phyloP scores from a whole-genome alignment of 2,888 invertebrate species.

The Allolobophora icterica region DNA sequence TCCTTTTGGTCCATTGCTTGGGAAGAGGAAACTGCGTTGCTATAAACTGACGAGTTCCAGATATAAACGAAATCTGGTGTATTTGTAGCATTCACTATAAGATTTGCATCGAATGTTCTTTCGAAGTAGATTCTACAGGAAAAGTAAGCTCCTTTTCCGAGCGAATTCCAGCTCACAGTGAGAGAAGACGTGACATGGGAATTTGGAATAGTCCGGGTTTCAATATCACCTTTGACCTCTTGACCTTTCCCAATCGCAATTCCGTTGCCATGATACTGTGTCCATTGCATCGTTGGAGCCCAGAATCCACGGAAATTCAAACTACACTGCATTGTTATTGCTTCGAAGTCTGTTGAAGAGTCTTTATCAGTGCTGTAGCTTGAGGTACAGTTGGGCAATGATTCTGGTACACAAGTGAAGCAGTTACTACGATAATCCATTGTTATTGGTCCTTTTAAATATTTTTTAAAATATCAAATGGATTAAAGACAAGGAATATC shows the following conservation, averaged over 20 bases:
- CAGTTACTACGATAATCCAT: no score
- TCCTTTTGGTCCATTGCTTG: no score
- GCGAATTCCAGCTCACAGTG: not conserved
- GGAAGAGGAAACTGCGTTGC: no score
- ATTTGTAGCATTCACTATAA: not conserved
- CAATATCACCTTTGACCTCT: not conserved
- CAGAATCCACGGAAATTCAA: not conserved
- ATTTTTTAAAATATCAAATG: no score
- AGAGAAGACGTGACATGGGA: not conserved
- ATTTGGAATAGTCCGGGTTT: not conserved
- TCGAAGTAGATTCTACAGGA: not conserved
- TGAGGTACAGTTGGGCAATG: not conserved
- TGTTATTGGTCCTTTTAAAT: no score
- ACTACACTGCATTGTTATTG: not conserved
- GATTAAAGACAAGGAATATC: no score
- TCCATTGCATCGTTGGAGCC: slow-evolving; percentile 17
- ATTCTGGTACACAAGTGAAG: no score
- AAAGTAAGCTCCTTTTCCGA: not conserved
- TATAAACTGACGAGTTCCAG: no score
- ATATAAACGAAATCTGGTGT: not conserved
- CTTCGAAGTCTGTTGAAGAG: not conserved
- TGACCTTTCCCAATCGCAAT: not conserved
- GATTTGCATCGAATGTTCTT: not conserved
- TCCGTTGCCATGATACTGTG: not conserved
- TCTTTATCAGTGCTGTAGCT: not conserved